These are phyloP conservation scores for Melospiza georgiana DNA, from an alignment of 2,113 vertebrate genomes.

Conservation along the genomic window DNA sequence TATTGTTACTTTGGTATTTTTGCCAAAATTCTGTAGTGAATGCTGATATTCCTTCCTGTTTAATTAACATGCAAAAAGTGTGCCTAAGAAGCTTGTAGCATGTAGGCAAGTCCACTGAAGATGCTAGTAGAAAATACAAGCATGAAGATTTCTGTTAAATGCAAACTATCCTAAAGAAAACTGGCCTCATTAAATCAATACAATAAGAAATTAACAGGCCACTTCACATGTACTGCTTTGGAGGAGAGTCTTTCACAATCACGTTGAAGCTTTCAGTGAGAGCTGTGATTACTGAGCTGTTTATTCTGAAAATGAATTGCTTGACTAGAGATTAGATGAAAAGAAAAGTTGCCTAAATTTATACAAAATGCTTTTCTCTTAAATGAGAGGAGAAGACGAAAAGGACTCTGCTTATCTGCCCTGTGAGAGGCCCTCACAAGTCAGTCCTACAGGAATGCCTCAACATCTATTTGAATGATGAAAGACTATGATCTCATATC, in stretches of 20 bases:
- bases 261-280: background rate
- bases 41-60: background rate
- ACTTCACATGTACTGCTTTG: background rate
- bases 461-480: background rate
- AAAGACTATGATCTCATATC: background rate
- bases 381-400: background rate
- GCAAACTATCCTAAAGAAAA: background rate
- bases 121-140: background rate
- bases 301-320: slow-evolving; percentile 33
- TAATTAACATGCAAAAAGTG: background rate
- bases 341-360: background rate
- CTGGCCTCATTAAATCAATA: background rate
- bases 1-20: background rate
- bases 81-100: background rate
- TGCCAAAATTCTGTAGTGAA: background rate
- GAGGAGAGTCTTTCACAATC: background rate
- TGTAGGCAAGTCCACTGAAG: background rate
- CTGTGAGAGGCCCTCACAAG: background rate
- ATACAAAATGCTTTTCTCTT: background rate
- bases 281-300: background rate
- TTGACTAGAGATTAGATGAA: background rate
- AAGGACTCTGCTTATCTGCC: background rate
- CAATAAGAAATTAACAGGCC: background rate
- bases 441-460: background rate
- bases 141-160: background rate